A percentile compares a stretch with the other conserved stretches of the same genome.
Evolutionary conservation across 2,888 invertebrate genomes (phyloP).

Genomic region (Patella ulyssiponensis): DNA sequence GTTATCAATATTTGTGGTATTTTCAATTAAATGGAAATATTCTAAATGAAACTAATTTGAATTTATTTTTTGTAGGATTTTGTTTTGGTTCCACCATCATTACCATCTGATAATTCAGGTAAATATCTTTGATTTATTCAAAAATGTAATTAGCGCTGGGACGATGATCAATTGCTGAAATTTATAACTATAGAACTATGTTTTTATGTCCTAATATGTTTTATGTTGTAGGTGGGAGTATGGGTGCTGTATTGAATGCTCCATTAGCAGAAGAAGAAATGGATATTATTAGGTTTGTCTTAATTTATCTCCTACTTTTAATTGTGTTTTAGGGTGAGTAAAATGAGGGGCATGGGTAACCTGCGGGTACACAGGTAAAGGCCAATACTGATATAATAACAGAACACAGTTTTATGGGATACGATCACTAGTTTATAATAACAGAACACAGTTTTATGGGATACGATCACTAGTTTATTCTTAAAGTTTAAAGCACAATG

Average conservation of each 20-base stretch:
- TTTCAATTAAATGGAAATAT: too few relatives aligned
- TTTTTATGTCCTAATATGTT: background rate
- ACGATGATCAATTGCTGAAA: background rate
- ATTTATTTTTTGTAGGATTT: conserved; percentile 56
- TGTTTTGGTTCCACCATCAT: conserved; percentile 66
- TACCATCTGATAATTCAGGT: conserved; percentile 48
- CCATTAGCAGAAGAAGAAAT: conserved; percentile 41
- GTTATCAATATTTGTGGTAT: background rate
- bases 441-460: too few relatives aligned
- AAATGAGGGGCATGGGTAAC: too few relatives aligned
- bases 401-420: too few relatives aligned
- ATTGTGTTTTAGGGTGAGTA: too few relatives aligned
- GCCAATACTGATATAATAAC: too few relatives aligned
- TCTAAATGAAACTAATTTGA: too few relatives aligned
- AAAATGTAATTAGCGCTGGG: background rate
- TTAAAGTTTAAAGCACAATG: too few relatives aligned
- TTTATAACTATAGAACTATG: background rate
- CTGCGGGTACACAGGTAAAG: too few relatives aligned
- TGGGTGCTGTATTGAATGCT: conserved; percentile 33
- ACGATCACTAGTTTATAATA: too few relatives aligned
- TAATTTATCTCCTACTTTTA: too few relatives aligned
- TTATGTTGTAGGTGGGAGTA: conserved; percentile 28
- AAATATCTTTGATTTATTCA: conserved; percentile 7
- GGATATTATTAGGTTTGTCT: conserved; percentile 38
- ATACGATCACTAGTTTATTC: too few relatives aligned